phyloP scores from a whole-genome alignment of 2,888 invertebrate genomes.

The Xestia xanthographa region DNA sequence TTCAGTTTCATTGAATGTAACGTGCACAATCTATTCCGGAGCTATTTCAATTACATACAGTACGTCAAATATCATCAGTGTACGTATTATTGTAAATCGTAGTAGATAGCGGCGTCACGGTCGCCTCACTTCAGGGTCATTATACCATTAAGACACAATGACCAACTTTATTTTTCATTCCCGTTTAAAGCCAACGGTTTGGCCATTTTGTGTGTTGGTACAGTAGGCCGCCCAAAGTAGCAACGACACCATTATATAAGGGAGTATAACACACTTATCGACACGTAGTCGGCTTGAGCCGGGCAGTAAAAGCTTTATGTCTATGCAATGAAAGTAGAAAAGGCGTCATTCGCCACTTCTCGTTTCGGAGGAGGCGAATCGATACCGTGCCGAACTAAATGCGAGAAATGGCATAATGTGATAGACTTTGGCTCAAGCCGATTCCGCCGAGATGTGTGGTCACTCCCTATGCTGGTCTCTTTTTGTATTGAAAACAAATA shows the following conservation, averaged over 20 bases:
- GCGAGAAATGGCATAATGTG: neutral
- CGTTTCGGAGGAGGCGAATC: neutral
- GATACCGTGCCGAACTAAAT: neutral
- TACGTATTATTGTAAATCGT: constrained; percentile 25
- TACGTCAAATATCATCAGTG: constrained; percentile 23
- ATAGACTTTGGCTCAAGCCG: neutral
- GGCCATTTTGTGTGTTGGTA: neutral
- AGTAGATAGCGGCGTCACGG: constrained; percentile 29
- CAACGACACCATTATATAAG: neutral
- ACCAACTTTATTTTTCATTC: constrained; percentile 28
- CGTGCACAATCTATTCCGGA: constrained; percentile 6
- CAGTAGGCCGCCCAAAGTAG: neutral
- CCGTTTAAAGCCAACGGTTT: constrained; percentile 4
- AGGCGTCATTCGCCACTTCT: neutral
- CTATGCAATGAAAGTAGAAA: neutral
- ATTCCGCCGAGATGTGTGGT: neutral
- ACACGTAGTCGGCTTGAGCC: neutral
- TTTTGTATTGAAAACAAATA: too few species aligned
- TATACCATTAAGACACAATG: constrained; percentile 46
- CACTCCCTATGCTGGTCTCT: neutral
- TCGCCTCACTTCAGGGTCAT: constrained; percentile 34
- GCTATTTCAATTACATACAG: constrained; percentile 6
- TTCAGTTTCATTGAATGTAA: neutral
- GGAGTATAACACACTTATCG: neutral
- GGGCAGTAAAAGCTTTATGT: neutral